These are phyloP conservation scores for Echinarachnius parma DNA, from an alignment of 53 echinoderm and acorn worm genomes.

Conservation along the genomic window DNA sequence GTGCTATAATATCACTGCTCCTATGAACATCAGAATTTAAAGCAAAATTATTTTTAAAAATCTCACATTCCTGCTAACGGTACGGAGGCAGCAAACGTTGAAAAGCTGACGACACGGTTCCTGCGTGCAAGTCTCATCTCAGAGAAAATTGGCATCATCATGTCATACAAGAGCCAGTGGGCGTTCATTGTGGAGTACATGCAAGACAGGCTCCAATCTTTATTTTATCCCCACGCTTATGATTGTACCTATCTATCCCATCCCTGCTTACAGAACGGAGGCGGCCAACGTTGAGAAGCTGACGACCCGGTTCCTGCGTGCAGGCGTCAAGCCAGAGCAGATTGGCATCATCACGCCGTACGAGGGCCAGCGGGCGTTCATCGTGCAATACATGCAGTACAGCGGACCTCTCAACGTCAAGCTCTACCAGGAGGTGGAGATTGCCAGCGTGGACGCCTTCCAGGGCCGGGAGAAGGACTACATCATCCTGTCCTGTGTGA, in stretches of 20 bases:
- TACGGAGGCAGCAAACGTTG: slow-evolving; percentile 95
- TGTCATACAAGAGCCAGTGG: slow-evolving; percentile 91
- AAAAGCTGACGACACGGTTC: slow-evolving; percentile 93
- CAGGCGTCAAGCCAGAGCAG: slow-evolving; percentile 93
- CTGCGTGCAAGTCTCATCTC: slow-evolving; percentile 87
- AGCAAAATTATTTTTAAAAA: too few relatives aligned
- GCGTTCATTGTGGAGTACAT: slow-evolving; percentile 96
- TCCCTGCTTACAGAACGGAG: slow-evolving; percentile 63
- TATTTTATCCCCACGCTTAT: too few relatives aligned
- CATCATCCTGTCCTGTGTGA: slow-evolving; percentile 94
- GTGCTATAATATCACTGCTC: too few relatives aligned
- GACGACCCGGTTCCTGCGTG: slow-evolving; percentile 90
- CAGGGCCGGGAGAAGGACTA: slow-evolving; percentile 98
- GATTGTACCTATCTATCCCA: neutral
- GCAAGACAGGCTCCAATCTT: too few relatives aligned
- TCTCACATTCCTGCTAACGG: slow-evolving; percentile 27
- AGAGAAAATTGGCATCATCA: slow-evolving; percentile 96
- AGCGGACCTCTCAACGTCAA: slow-evolving; percentile 89
- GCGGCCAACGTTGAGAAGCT: slow-evolving; percentile 96
- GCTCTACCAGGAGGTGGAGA: slow-evolving; percentile 97
- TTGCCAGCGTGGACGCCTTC: slow-evolving; percentile 96
- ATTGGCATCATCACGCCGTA: slow-evolving; percentile 98
- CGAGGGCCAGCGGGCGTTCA: slow-evolving; percentile 95
- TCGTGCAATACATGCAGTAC: slow-evolving; percentile 98
- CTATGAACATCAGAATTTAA: too few relatives aligned